These are phyloP conservation scores for Struthidea cinerea DNA, from an alignment of 2,113 vertebrate genomes.

Conservation along the genomic window DNA sequence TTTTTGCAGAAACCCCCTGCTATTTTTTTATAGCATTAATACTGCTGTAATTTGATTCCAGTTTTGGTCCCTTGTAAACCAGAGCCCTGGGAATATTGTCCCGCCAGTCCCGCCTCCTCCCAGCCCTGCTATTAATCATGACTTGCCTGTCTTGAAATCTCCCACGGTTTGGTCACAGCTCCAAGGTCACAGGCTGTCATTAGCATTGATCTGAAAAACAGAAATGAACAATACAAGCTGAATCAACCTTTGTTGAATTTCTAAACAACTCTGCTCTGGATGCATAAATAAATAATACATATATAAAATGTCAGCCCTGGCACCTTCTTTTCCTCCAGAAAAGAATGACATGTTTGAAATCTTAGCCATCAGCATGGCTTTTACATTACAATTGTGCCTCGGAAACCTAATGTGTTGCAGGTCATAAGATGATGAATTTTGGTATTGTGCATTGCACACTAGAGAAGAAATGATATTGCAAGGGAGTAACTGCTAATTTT, in stretches of 20 bases:
- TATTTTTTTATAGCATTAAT: constrained; percentile 62
- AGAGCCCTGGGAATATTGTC: constrained; percentile 69
- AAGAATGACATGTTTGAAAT: constrained; percentile 52
- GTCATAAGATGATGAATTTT: constrained; percentile 55
- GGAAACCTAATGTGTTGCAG: constrained; percentile 45
- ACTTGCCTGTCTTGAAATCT: constrained; percentile 97
- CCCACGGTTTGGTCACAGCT: constrained; percentile 99
- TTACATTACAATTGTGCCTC: constrained; percentile 45
- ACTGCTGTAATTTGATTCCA: constrained; percentile 64
- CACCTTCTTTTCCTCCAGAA: constrained; percentile 45
- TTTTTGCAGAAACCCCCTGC: constrained; percentile 26
- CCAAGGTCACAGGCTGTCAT: constrained; percentile 99
- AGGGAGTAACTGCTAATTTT: constrained; percentile 38
- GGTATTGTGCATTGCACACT: neutral
- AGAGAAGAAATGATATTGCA: constrained; percentile 39
- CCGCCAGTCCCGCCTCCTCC: constrained; percentile 49
- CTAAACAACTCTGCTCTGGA: constrained; percentile 65
- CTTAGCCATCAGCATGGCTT: constrained; percentile 6
- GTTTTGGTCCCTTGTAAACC: constrained; percentile 60
- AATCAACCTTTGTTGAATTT: constrained; percentile 74
- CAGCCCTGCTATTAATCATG: constrained; percentile 78
- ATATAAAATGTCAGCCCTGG: constrained; percentile 18
- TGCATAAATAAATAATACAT: constrained; percentile 65
- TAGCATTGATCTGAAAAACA: constrained; percentile 96
- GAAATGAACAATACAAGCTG: constrained; percentile 75